These are phyloP conservation scores for Ceyx margarethae DNA, from an alignment of 2,113 vertebrate species.

Conservation along the genomic window DNA sequence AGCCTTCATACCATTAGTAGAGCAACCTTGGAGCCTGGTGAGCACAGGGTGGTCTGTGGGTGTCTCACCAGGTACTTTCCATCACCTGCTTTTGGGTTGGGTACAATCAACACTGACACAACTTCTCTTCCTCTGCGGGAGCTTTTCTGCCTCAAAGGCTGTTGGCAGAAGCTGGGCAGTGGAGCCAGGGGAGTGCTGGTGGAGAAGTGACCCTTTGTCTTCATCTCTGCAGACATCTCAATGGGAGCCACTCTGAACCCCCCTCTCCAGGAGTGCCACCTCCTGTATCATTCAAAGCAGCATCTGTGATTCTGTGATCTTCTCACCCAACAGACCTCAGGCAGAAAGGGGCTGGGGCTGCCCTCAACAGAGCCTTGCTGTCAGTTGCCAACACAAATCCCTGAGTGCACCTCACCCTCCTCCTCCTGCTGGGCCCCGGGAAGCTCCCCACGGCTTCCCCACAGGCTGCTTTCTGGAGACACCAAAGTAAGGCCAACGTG, in stretches of 20 bases:
- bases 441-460: background rate
- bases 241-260: background rate
- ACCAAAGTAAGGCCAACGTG: accelerated
- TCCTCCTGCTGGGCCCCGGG: background rate
- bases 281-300: background rate
- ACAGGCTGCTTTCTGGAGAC: background rate
- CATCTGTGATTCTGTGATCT: background rate
- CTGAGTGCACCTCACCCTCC: background rate
- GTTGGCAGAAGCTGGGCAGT: background rate
- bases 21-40: background rate
- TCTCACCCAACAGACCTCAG: accelerated
- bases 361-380: background rate
- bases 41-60: background rate
- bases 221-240: background rate
- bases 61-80: background rate
- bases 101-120: background rate
- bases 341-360: background rate
- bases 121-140: background rate
- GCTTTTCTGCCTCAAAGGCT: background rate
- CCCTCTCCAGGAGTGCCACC: background rate
- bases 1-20: background rate
- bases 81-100: background rate
- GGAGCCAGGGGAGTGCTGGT: background rate
- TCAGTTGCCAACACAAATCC: background rate
- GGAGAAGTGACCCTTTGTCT: background rate